A percentile compares a stretch with the other conserved stretches of the same genome.
Evolutionary conservation across 2,113 vertebrate species (phyloP).

Genomic region (Sitta europaea): DNA sequence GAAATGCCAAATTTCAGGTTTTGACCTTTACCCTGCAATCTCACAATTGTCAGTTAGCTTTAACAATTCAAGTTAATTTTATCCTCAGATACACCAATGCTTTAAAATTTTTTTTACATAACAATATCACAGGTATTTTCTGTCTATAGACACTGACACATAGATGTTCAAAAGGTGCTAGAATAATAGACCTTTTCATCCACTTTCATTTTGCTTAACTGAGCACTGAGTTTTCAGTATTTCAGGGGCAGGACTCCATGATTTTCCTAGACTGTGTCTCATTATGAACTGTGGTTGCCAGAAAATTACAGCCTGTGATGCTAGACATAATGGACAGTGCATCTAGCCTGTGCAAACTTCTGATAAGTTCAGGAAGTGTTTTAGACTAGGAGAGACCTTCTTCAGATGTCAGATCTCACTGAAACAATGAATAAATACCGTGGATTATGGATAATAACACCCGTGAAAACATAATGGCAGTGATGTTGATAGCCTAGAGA

Average conservation of each 20-base stretch:
- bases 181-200: not conserved
- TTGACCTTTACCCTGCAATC: not conserved
- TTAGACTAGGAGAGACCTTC: not conserved
- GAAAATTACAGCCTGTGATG: not conserved
- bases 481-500: not conserved
- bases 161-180: not conserved
- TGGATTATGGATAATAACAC: not conserved
- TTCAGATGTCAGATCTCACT: not conserved
- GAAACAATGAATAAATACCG: not conserved
- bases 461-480: not conserved
- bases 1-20: not conserved
- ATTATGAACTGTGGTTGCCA: not conserved
- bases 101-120: not conserved
- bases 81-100: not conserved
- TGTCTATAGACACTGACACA: not conserved
- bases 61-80: not conserved
- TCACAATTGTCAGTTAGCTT: not conserved
- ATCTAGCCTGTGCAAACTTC: not conserved
- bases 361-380: not conserved
- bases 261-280: not conserved
- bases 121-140: not conserved
- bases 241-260: not conserved
- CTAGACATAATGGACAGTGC: not conserved
- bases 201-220: not conserved
- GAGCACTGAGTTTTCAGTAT: not conserved